phyloP scores from a whole-genome alignment of 1,140 invertebrate genomes.

The Drosophila punjabiensis region DNA sequence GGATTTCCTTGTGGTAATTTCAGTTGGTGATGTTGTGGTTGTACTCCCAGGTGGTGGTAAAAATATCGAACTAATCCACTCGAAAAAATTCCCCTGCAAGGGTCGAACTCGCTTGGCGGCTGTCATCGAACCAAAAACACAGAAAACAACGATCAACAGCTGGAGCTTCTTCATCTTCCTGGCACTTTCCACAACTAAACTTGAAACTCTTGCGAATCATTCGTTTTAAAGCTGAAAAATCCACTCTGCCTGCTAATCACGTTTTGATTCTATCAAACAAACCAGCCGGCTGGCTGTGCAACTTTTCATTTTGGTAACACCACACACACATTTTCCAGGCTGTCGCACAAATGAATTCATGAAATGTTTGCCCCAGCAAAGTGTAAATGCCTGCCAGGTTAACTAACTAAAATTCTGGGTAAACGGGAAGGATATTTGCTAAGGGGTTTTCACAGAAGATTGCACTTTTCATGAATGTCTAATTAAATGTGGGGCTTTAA shows the following conservation, averaged over 20 bases:
- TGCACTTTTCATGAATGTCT: slow-evolving; percentile 40
- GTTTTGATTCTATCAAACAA: slow-evolving; percentile 36
- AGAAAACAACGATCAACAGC: slow-evolving; percentile 9
- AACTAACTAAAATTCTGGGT: slow-evolving; percentile 29
- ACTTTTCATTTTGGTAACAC: slow-evolving; percentile 65
- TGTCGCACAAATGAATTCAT: slow-evolving; percentile 75
- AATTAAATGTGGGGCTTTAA: slow-evolving; percentile 29
- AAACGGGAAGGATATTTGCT: slow-evolving; percentile 14
- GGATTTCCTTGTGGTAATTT: slow-evolving; percentile 2
- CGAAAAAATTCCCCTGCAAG: slow-evolving; percentile 19
- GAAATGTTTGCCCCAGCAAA: slow-evolving; percentile 69
- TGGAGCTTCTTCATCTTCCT: slow-evolving; percentile 62
- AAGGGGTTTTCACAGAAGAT: slow-evolving; percentile 8
- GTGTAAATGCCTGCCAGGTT: slow-evolving; percentile 63
- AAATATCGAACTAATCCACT: slow-evolving; percentile 53
- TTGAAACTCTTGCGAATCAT: slow-evolving; percentile 20
- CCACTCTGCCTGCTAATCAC: slow-evolving; percentile 42
- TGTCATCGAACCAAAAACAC: too few species aligned
- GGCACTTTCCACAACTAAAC: slow-evolving; percentile 28
- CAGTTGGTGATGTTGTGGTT: background rate
- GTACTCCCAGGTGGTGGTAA: slow-evolving; percentile 26
- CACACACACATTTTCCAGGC: slow-evolving; percentile 67
- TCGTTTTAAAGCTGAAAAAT: slow-evolving; percentile 35
- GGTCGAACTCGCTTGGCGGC: background rate
- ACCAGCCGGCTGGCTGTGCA: slow-evolving; percentile 32